Evolutionary conservation across 2,888 invertebrate species (phyloP), one percentile per base, ranked within the genome.

Genomic region (Coelinius sp.): DNA sequence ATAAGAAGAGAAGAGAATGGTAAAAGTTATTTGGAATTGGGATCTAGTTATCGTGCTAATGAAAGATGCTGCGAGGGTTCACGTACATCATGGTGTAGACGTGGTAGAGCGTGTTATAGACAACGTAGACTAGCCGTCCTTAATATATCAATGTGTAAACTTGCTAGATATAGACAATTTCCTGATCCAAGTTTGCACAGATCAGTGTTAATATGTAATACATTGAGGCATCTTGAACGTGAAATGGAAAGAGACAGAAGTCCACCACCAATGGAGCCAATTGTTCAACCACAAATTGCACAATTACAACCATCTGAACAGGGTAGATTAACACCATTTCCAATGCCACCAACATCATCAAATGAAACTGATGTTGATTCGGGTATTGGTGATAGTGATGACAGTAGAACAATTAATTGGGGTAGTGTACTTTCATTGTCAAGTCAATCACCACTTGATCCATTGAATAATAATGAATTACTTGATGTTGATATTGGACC

Each of bases 191-290:
- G 95, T 75, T 90, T 97, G 73, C 92, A 95, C 81, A 93, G 96
- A 76, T 97, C 96, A 62, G 97, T 97, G 85, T 92, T 97, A 75
- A 97, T 97, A 83, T 96, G 96, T 90, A 97, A 97, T 89, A 97
- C 97, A 70, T 88, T 97, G 77, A 93, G 96, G 86, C 92, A 93
- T 86, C 93, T 97, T 84, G 97, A 97, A 88, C 91, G 94, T 70
- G 97, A 97, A 89, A 94, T 97, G 92, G 95, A 95, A 87, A 89
- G 92, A 73, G 93, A 92, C 86, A 90, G 85, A 62, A 87, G 86
- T 79, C 88, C 86, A 63, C 86, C 86, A 71, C 88, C 86, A 25
- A 84, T 86, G 81, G 85, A 85, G 76, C 85, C 86, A 41, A 82
- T 85, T 2, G 80, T 84, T 65, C 90, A 91, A 67, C 80, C 83